Conservation (phyloP, 2,113 vertebrate genomes). For the Pogonocichla stellata region DNA sequence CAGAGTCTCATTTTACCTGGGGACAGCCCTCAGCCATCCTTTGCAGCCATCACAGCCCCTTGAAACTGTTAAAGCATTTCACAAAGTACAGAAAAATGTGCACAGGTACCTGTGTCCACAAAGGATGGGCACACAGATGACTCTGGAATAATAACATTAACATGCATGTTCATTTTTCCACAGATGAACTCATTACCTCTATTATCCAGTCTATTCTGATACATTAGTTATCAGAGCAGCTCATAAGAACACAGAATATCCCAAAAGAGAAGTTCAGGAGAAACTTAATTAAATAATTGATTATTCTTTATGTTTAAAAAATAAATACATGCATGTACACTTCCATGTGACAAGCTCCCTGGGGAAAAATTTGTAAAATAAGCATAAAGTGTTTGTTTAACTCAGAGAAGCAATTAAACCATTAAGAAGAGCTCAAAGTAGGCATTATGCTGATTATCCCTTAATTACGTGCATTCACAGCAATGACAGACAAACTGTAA, state of each 20-base stretch:
- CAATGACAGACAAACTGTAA: neutral
- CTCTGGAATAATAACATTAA: neutral
- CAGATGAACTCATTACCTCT: neutral
- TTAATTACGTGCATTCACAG: constrained; percentile 20
- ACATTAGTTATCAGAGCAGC: neutral
- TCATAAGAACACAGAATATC: neutral
- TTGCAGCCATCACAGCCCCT: neutral
- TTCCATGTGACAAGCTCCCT: neutral
- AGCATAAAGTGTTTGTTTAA: constrained; percentile 42
- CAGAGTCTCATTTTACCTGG: accelerated
- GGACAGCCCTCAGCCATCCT: neutral
- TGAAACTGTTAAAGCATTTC: neutral
- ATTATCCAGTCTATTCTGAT: neutral
- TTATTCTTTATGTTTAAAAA: neutral
- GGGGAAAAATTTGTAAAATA: constrained; percentile 20
- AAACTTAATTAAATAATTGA: neutral
- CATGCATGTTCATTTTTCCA: neutral
- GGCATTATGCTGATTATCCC: constrained; percentile 55
- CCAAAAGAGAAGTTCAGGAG: constrained; percentile 27
- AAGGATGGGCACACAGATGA: neutral
- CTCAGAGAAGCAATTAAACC: constrained; percentile 52
- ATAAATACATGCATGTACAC: neutral
- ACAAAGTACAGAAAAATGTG: neutral
- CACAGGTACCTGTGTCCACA: neutral
- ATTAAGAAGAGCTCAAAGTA: constrained; percentile 46